A percentile compares a stretch with the other conserved stretches of the same genome.
phyloP scores from a whole-genome alignment of 1,140 invertebrate genomes.

The Thrips palmi region DNA sequence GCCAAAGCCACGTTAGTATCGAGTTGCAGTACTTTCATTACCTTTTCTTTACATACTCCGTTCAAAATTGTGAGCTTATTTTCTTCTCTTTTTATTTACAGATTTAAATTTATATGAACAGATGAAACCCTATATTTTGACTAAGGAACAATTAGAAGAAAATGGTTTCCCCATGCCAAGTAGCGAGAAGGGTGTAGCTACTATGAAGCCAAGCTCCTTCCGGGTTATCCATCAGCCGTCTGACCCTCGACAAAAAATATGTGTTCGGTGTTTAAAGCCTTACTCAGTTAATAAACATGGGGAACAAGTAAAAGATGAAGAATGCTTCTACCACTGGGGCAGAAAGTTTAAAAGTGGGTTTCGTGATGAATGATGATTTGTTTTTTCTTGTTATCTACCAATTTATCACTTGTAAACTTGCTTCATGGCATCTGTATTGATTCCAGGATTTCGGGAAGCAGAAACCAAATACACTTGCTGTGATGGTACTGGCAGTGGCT shows the following conservation, averaged over 20 bases:
- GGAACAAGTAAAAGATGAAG: conserved; percentile 42
- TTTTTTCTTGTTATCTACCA: conserved; percentile 20
- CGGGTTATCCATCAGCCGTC: conserved; percentile 24
- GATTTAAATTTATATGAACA: too few relatives aligned
- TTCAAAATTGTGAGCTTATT: too few relatives aligned
- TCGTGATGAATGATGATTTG: conserved; percentile 40
- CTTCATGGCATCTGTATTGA: too few relatives aligned
- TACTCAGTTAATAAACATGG: conserved; percentile 64
- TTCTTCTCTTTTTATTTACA: too few relatives aligned
- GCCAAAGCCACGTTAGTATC: too few relatives aligned
- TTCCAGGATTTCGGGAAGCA: conserved; percentile 22
- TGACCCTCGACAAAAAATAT: conserved; percentile 36
- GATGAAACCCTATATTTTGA: conserved; percentile 42
- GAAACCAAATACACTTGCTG: conserved; percentile 36
- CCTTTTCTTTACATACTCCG: too few relatives aligned
- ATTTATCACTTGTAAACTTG: too few relatives aligned
- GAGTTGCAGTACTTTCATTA: too few relatives aligned
- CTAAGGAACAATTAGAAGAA: conserved; percentile 53
- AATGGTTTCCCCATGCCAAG: conserved; percentile 64
- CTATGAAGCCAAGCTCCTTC: conserved; percentile 33
- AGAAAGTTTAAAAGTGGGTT: conserved; percentile 60
- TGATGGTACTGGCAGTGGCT: conserved; percentile 49
- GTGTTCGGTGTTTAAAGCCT: conserved; percentile 60
- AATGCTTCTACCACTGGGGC: conserved; percentile 83
- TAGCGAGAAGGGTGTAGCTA: conserved; percentile 34